Percentiles rank a stretch among this genome's conserved stretches.
Conservation (phyloP, 1,140 invertebrate species). For the Artemia franciscana region DNA sequence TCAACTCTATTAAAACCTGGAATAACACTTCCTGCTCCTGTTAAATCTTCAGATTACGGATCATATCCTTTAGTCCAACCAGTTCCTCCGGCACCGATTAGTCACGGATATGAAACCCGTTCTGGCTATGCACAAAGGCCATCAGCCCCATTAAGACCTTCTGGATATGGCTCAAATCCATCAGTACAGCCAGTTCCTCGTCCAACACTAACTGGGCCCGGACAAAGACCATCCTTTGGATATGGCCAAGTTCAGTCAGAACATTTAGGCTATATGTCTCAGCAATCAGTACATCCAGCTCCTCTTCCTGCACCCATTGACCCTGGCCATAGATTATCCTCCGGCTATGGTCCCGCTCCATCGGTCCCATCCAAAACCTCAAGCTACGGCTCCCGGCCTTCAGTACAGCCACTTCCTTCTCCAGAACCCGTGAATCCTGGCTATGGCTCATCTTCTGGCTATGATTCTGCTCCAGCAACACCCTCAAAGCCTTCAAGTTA, state of each 20-base stretch:
- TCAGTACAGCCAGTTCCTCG: background rate
- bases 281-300: no score
- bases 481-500: background rate
- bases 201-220: no score
- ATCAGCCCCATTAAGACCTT: background rate
- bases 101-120: background rate
- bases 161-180: background rate
- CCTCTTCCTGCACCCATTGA: no score
- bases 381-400: background rate
- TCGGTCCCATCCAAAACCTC: no score
- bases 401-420: background rate
- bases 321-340: no score
- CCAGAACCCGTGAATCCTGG: background rate
- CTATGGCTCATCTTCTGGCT: conserved; percentile 1
- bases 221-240: no score
- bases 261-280: no score
- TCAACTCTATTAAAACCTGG: no score
- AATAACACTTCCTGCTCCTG: background rate
- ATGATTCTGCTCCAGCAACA: background rate
- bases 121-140: no score
- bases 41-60: background rate
- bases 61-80: background rate
- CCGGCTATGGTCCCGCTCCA: no score
- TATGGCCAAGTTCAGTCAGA: no score
- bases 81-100: background rate